Conservation (phyloP, 2,797 vertebrate genomes). For the Cossypha polioptera region DNA sequence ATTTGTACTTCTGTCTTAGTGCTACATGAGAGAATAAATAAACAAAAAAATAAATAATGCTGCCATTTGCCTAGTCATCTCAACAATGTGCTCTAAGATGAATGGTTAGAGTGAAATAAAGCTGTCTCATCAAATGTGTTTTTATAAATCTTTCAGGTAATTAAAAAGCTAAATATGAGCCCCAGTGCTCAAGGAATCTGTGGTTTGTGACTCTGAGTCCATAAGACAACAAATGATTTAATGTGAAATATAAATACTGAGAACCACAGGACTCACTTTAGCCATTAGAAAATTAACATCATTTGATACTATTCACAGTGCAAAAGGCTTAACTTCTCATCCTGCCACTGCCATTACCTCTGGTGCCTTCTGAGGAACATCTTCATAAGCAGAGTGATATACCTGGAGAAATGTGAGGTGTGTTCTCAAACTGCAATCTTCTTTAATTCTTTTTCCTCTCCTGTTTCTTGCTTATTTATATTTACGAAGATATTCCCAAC, state of each 20-base stretch:
- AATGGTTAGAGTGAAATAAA: not conserved
- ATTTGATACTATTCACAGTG: not conserved
- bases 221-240: not conserved
- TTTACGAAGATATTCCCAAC: not conserved
- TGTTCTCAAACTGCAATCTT: not conserved
- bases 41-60: not conserved
- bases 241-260: not conserved
- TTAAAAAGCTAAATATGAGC: conserved; percentile 2
- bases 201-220: not conserved
- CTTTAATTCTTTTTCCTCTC: not conserved
- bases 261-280: not conserved
- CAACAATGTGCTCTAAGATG: not conserved
- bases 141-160: not conserved
- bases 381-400: not conserved
- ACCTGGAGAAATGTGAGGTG: not conserved
- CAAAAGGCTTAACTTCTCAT: not conserved
- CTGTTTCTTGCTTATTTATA: not conserved
- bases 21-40: not conserved
- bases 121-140: not conserved
- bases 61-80: not conserved
- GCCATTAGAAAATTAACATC: not conserved
- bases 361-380: not conserved
- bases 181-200: not conserved
- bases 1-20: not conserved
- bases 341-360: not conserved